Percentiles rank a stretch among this genome's conserved stretches.
These are phyloP conservation scores for Microdon myrmicae DNA, from an alignment of 2,888 invertebrate species.

Conservation along the genomic window DNA sequence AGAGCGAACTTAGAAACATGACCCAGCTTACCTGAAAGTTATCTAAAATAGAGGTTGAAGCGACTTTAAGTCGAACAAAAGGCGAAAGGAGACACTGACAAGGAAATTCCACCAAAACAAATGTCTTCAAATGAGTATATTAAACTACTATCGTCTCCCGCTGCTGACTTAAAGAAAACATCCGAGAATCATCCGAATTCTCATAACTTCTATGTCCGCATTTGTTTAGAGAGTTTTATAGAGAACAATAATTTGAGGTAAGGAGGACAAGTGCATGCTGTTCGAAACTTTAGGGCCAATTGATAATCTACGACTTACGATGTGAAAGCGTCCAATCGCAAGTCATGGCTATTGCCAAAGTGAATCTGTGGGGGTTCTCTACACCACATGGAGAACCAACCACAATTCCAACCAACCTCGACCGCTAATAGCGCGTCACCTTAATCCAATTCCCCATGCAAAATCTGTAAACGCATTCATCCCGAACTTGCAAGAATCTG, in stretches of 20 bases:
- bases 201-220: conserved; percentile 94
- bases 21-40: conserved; percentile 60
- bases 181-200: conserved; percentile 87
- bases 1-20: conserved; percentile 56
- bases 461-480: too few species aligned
- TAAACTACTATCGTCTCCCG: conserved; percentile 81
- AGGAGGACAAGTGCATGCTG: conserved; percentile 93
- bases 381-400: too few species aligned
- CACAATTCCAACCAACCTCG: too few species aligned
- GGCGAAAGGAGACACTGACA: conserved; percentile 88
- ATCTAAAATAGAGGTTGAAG: conserved; percentile 63
- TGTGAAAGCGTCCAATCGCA: conserved; percentile 95
- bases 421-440: too few species aligned
- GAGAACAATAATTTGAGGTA: conserved; percentile 75
- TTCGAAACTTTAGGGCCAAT: conserved; percentile 89
- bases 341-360: conserved; percentile 94
- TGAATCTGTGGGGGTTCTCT: conserved; percentile 86
- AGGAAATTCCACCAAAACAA: conserved; percentile 69
- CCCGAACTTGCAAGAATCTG: too few species aligned
- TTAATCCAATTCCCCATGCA: too few species aligned
- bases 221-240: conserved; percentile 88
- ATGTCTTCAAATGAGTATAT: conserved; percentile 92
- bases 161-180: conserved; percentile 81
- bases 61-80: conserved; percentile 92
- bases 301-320: conserved; percentile 96